phyloP scores from a whole-genome alignment of 1,140 invertebrate genomes.

The Drusus annulatus region DNA sequence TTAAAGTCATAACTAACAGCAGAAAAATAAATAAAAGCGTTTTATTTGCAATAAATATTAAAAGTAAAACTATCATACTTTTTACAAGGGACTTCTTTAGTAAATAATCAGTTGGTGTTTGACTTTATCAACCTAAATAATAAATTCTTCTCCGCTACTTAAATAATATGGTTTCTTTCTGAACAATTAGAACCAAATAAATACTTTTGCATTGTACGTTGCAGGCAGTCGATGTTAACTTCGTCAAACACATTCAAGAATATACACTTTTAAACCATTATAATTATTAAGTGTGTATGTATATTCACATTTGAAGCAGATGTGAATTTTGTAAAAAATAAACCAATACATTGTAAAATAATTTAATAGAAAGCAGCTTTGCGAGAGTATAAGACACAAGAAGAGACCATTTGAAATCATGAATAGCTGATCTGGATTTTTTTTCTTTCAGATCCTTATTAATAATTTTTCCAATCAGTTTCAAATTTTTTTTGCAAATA shows the following conservation, averaged over 20 bases:
- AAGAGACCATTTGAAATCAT: neutral
- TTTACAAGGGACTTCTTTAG: conserved; percentile 17
- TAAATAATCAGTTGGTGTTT: conserved; percentile 17
- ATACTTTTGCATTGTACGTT: conserved; percentile 34
- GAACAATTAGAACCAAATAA: conserved; percentile 17
- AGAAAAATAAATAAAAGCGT: conserved; percentile 27
- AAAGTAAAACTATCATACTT: conserved; percentile 2
- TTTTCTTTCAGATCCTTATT: too few species aligned
- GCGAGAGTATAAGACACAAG: neutral
- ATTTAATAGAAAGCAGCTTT: neutral
- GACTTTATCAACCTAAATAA: neutral
- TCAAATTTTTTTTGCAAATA: too few species aligned
- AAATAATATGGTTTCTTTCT: neutral
- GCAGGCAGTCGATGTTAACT: conserved; percentile 26
- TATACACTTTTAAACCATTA: neutral
- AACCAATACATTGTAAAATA: too few species aligned
- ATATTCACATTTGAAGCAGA: too few species aligned
- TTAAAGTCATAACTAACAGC: conserved; percentile 16
- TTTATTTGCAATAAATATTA: conserved; percentile 37
- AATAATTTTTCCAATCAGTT: too few species aligned
- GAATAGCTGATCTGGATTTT: conserved; percentile 6
- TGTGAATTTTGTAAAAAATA: too few species aligned
- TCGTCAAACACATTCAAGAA: conserved; percentile 15
- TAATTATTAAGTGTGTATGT: too few species aligned
- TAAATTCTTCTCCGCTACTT: neutral